Percentiles rank a stretch among this genome's conserved stretches.
Conservation (phyloP, 2,797 vertebrate species). For the Leuciscus waleckii region DNA sequence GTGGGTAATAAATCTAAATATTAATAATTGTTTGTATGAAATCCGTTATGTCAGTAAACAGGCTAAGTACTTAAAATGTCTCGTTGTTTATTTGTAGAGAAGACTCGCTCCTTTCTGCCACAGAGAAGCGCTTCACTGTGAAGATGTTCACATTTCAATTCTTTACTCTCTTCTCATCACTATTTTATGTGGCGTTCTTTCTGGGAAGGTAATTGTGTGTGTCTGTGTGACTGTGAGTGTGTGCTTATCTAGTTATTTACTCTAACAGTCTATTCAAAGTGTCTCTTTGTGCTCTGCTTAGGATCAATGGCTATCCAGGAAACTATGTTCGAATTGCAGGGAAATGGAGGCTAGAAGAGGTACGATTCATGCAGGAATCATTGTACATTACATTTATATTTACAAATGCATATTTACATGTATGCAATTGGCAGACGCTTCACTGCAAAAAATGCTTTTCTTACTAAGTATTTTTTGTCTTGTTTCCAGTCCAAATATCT, state of each 20-base stretch:
- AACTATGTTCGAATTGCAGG: slow-evolving; percentile 89
- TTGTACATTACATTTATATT: background rate
- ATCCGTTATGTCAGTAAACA: background rate
- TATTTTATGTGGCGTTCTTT: slow-evolving; percentile 94
- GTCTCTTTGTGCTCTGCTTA: slow-evolving; percentile 62
- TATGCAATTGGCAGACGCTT: background rate
- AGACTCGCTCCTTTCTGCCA: slow-evolving; percentile 83
- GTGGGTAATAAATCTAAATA: slow-evolving; percentile 73
- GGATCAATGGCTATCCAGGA: slow-evolving; percentile 93
- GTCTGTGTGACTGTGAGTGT: background rate
- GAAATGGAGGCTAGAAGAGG: slow-evolving; percentile 94
- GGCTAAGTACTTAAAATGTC: background rate
- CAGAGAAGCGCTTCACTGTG: slow-evolving; percentile 88
- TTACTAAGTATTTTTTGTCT: too few relatives aligned
- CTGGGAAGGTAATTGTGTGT: slow-evolving; percentile 86
- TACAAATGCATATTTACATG: background rate
- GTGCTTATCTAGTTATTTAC: background rate
- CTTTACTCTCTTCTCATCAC: slow-evolving; percentile 93
- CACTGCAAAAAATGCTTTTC: too few relatives aligned
- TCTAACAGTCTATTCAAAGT: background rate
- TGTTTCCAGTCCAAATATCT: too few relatives aligned
- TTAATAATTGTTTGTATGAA: background rate
- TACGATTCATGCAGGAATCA: slow-evolving; percentile 65
- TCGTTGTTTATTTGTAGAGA: slow-evolving; percentile 75
- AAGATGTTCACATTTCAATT: slow-evolving; percentile 98